Conservation (phyloP, 2,888 invertebrate genomes). For the Eutolmus rufibarbis region DNA sequence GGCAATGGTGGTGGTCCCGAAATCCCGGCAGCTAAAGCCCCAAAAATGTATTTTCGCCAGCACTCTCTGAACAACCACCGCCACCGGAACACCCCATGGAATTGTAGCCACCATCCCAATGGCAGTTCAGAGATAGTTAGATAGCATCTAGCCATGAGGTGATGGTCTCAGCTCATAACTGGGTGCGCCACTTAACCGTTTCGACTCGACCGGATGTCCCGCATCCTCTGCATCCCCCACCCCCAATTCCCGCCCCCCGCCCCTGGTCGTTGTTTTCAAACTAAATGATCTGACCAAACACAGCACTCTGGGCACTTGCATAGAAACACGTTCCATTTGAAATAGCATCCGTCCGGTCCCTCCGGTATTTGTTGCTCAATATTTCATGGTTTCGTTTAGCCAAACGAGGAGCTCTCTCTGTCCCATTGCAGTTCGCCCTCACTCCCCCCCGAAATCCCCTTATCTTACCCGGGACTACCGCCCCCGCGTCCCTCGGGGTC, state of each 20-base stretch:
- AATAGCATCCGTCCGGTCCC: background rate
- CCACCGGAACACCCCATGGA: background rate
- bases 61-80: background rate
- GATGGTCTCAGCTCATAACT: background rate
- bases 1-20: background rate
- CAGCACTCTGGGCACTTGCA: conserved; percentile 2
- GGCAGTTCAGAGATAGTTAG: background rate
- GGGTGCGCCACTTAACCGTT: conserved; percentile 2
- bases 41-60: background rate
- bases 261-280: background rate
- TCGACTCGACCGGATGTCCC: background rate
- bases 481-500: background rate
- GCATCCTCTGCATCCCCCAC: background rate
- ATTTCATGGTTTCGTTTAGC: conserved; percentile 44
- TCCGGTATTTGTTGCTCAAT: conserved; percentile 41
- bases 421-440: background rate
- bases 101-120: background rate
- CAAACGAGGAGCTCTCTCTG: background rate
- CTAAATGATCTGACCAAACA: conserved; percentile 41
- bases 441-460: background rate
- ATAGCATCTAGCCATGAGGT: background rate
- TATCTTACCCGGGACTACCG: background rate
- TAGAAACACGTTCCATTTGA: conserved; percentile 20
- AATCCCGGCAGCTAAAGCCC: background rate
- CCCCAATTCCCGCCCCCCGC: background rate